Evolutionary conservation across 2,888 invertebrate genomes (phyloP).

Genomic region (Ceramica pisi): DNA sequence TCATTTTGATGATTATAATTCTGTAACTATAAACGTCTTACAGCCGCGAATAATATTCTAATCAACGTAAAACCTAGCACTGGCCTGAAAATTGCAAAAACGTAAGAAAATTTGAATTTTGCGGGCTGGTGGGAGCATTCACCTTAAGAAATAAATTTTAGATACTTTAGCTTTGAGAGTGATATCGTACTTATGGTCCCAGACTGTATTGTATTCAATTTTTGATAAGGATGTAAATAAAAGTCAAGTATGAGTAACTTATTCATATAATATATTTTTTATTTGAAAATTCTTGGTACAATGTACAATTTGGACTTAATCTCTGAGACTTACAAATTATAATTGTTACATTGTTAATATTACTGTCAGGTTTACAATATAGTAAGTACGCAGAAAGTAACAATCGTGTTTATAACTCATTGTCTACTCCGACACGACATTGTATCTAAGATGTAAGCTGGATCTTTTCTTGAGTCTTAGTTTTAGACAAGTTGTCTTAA

Average conservation of each 20-base stretch:
- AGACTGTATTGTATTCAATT: neutral
- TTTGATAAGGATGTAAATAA: slow-evolving; percentile 63
- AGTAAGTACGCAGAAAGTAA: slow-evolving; percentile 58
- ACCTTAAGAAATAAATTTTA: too few species aligned
- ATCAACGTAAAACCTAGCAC: too few species aligned
- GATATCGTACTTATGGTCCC: neutral
- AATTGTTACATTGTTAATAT: slow-evolving; percentile 64
- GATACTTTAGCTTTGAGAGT: neutral
- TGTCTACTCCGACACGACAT: slow-evolving; percentile 30
- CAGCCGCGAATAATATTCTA: too few species aligned
- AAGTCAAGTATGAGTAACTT: slow-evolving; percentile 85
- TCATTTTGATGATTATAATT: too few species aligned
- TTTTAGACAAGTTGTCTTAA: too few species aligned
- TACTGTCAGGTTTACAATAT: slow-evolving; percentile 38
- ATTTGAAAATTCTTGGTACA: slow-evolving; percentile 88
- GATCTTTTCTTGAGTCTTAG: too few species aligned
- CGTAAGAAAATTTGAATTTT: too few species aligned
- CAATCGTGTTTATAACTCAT: neutral
- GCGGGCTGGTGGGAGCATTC: too few species aligned
- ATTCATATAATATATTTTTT: slow-evolving; percentile 85
- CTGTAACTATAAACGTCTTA: too few species aligned
- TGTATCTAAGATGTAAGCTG: too few species aligned
- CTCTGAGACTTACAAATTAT: slow-evolving; percentile 76
- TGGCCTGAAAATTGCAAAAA: too few species aligned
- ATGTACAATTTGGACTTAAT: slow-evolving; percentile 86